Base-by-base conservation (phyloP, 2,797 vertebrate species). In the Xenopus petersii region DNA sequence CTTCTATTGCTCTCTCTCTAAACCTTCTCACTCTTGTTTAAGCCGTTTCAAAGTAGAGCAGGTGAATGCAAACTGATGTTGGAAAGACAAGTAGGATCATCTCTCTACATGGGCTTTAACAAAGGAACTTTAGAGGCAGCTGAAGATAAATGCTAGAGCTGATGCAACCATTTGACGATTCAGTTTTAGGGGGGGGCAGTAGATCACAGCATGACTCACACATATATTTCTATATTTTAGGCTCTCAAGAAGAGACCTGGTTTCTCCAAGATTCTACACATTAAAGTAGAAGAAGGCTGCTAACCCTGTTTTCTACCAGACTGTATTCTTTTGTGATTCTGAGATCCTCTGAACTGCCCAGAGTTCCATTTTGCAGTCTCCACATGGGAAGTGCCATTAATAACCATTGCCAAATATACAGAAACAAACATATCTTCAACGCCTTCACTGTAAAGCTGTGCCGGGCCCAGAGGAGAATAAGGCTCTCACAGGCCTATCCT, bases 241-340 rank as follows among this genome's bases (percentile, higher is more conserved):
- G 98, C 96, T 79, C 87, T 99, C 83, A 95, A 95, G 84, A 97
- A 98, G 77, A 94, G 98, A 82, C 98, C 98, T 0, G 98, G 98
- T 75, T 99, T 99, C 89, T 98, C 98, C 82, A 99, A 99, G 92
- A 98, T 99, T 64, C 91, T 99, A 85, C 98, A 99, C 30, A 93
- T 97, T 82, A 96, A 97, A 84, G 94, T 94, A 62, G 96, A 96
- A 80, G 93, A 89, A 74, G 87, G 94, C 83, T 96, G 95, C 89
- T 96, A 95, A 91, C 90, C 82, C 82, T 15, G 74, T 77, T 78
- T 71, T 75, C 81, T 74, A 74, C 9, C 6, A 24, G 66, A 78
- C 71, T 33, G 12, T 68, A 8, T 4, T 62, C 47, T 58, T 69
- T 51, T 51, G 54, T 64, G 67, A 70, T 62, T 66, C 4, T 63